Evolutionary conservation across 2,888 invertebrate species (phyloP).

Genomic region (Philereme transversata): DNA sequence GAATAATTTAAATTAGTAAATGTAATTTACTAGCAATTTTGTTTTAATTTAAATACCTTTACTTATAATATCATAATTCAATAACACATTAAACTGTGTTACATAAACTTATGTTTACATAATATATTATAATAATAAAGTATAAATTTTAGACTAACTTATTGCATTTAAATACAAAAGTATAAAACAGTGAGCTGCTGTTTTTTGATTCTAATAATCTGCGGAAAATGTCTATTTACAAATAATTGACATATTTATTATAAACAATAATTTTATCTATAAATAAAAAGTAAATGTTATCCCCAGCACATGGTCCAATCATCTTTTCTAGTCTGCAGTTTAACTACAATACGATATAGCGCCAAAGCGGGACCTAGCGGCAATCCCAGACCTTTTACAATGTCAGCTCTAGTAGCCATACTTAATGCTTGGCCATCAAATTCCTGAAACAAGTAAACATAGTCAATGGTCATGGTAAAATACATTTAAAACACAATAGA

Average conservation of each 20-base stretch:
- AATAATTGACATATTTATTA: not conserved
- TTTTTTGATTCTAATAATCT: not conserved
- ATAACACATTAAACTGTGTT: no score
- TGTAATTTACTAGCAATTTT: slow-evolving; percentile 6
- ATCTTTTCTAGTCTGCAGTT: slow-evolving; percentile 90
- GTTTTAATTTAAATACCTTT: slow-evolving; percentile 7
- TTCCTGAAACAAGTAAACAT: slow-evolving; percentile 82
- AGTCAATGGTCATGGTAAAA: no score
- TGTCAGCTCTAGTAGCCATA: slow-evolving; percentile 92
- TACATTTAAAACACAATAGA: no score
- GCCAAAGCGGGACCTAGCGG: slow-evolving; percentile 95
- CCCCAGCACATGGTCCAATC: slow-evolving; percentile 90
- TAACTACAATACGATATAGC: slow-evolving; percentile 91
- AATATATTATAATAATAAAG: no score
- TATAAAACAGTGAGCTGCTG: slow-evolving; percentile 12
- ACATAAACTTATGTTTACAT: no score
- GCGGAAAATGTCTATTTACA: not conserved
- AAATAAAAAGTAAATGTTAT: slow-evolving; percentile 53
- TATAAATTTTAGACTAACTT: not conserved
- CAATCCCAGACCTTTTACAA: slow-evolving; percentile 91
- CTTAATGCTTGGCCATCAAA: slow-evolving; percentile 95
- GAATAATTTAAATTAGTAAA: slow-evolving; percentile 7
- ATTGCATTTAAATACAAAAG: slow-evolving; percentile 16
- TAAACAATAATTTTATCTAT: not conserved
- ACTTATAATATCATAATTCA: no score